Conservation (phyloP, 92 coral and sea anemone genomes). For the Virgularia gustaviana region DNA sequence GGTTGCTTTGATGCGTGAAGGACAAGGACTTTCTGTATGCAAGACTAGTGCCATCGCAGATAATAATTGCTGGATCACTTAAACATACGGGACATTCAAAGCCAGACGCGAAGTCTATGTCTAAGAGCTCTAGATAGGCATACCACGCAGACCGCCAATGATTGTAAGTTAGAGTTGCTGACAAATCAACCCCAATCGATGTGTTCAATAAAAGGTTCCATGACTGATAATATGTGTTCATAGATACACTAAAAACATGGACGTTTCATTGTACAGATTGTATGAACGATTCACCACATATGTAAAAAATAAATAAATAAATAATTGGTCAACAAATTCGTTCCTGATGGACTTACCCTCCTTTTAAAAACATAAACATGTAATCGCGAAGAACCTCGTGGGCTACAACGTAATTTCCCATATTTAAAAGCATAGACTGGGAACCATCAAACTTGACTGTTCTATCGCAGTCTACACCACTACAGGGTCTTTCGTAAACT, state of each 20-base stretch:
- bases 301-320: not conserved
- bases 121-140: slow-evolving; percentile 55
- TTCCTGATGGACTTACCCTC: not conserved
- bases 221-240: slow-evolving; percentile 10
- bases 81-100: slow-evolving; percentile 47
- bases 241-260: not conserved
- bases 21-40: slow-evolving; percentile 37
- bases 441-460: slow-evolving; percentile 33
- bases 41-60: slow-evolving; percentile 55
- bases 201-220: not conserved
- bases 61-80: slow-evolving; percentile 21
- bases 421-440: slow-evolving; percentile 22
- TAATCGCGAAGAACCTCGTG: slow-evolving; percentile 35
- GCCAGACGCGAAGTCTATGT: slow-evolving; percentile 45
- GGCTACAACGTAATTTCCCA: slow-evolving; percentile 32
- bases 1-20: not conserved
- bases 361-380: slow-evolving; percentile 33
- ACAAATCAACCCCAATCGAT: not conserved
- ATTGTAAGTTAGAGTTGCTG: slow-evolving; percentile 38
- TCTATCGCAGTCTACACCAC: not conserved
- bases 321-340: not conserved
- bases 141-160: slow-evolving; percentile 57
- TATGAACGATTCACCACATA: slow-evolving; percentile 15
- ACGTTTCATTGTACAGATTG: slow-evolving; percentile 15
- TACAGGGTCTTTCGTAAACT: slow-evolving; percentile 4